phyloP scores from a whole-genome alignment of 2,797 vertebrate species.

The Acanthurus leucopareius region DNA sequence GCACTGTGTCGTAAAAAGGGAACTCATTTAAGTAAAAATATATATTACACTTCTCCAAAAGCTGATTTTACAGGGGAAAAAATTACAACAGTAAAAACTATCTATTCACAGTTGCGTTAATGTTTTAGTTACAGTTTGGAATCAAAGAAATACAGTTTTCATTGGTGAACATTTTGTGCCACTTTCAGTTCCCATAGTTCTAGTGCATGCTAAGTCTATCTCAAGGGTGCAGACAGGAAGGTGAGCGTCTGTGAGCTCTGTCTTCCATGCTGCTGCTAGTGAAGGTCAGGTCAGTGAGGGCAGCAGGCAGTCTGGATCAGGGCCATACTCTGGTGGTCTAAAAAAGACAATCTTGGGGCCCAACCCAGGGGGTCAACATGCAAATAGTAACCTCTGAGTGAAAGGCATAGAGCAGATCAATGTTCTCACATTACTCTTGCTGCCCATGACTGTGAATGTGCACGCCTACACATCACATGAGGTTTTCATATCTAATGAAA shows the following conservation, averaged over 20 bases:
- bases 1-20: neutral
- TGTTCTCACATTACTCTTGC: slow-evolving; percentile 81
- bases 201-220: slow-evolving; percentile 4
- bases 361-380: slow-evolving; percentile 78
- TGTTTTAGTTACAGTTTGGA: neutral
- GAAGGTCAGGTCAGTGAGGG: slow-evolving; percentile 81
- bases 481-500: slow-evolving; percentile 70
- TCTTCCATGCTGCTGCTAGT: slow-evolving; percentile 56
- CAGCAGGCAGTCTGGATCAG: slow-evolving; percentile 64
- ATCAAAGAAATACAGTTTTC: neutral
- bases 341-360: slow-evolving; percentile 69
- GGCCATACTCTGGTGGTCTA: slow-evolving; percentile 67
- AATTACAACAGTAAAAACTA: neutral
- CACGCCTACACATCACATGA: slow-evolving; percentile 62
- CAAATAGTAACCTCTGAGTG: slow-evolving; percentile 80
- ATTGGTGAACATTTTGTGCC: neutral
- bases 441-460: slow-evolving; percentile 74
- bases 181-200: neutral
- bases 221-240: slow-evolving; percentile 59
- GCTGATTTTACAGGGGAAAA: neutral
- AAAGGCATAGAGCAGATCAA: slow-evolving; percentile 76
- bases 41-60: neutral
- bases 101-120: neutral
- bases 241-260: slow-evolving; percentile 37
- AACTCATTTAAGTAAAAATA: neutral